Evolutionary conservation across 2,797 vertebrate genomes (phyloP).

Genomic region (Champsocephalus gunnari): DNA sequence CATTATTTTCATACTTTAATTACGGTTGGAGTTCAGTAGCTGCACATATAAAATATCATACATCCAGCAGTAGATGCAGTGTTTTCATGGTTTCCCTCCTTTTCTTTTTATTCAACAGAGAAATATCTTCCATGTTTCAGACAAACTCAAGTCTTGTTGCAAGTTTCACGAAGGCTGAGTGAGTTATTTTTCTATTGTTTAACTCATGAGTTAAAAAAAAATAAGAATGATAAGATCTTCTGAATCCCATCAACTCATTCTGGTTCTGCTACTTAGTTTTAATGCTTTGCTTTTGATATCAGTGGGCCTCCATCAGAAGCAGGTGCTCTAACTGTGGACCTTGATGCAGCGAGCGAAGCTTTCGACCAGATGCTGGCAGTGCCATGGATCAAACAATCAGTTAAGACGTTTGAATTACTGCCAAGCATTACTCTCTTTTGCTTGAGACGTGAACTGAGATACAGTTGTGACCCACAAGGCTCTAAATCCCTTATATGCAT

Average conservation of each 20-base stretch:
- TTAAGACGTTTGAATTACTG: slow-evolving; percentile 40
- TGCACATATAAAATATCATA: neutral
- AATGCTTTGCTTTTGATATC: slow-evolving; percentile 8
- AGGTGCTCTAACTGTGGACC: slow-evolving; percentile 68
- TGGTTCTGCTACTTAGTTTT: neutral
- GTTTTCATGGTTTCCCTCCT: neutral
- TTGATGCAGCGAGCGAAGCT: slow-evolving; percentile 64
- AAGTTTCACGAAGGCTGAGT: slow-evolving; percentile 78
- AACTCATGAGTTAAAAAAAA: neutral
- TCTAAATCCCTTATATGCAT: neutral
- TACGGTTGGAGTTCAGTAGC: neutral
- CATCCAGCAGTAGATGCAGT: neutral
- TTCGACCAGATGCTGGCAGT: slow-evolving; percentile 71
- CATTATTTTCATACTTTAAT: neutral
- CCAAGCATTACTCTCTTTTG: neutral
- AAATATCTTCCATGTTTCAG: slow-evolving; percentile 66
- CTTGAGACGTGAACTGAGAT: neutral
- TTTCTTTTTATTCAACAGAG: slow-evolving; percentile 59
- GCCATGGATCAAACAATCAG: slow-evolving; percentile 76
- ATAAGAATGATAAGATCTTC: neutral
- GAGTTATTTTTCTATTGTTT: slow-evolving; percentile 31
- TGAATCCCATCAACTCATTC: neutral
- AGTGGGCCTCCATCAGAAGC: slow-evolving; percentile 49
- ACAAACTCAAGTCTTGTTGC: slow-evolving; percentile 81
- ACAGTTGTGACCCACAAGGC: neutral